phyloP scores from a whole-genome alignment of 2,113 vertebrate species.

The Acanthisitta chloris region DNA sequence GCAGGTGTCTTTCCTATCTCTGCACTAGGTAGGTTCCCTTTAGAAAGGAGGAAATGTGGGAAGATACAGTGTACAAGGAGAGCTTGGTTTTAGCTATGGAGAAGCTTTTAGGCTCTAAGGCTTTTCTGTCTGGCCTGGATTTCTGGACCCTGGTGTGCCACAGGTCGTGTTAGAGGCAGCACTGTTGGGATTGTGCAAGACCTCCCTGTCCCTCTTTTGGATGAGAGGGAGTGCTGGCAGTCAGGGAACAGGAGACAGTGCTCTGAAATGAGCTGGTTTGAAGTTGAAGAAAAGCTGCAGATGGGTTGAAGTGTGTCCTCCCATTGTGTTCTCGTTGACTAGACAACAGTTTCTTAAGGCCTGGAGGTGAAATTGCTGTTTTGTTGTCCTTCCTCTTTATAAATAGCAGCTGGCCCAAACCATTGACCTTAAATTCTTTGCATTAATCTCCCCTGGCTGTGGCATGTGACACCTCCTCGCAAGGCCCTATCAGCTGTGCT shows the following conservation, averaged over 20 bases:
- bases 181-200: not conserved
- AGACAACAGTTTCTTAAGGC: not conserved
- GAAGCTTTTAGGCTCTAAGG: not conserved
- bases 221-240: accelerated
- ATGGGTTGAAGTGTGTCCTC: not conserved
- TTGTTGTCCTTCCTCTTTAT: slow-evolving; percentile 48
- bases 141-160: not conserved
- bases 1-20: not conserved
- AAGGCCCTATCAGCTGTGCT: slow-evolving; percentile 55
- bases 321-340: not conserved
- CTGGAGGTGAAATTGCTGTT: not conserved
- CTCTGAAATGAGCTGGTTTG: not conserved
- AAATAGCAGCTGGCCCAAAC: slow-evolving; percentile 68
- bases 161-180: accelerated
- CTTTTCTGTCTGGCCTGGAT: not conserved
- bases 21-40: not conserved
- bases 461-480: slow-evolving; percentile 52
- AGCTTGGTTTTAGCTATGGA: not conserved
- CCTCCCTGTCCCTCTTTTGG: not conserved
- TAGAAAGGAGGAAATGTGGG: not conserved
- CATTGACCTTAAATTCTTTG: slow-evolving; percentile 70
- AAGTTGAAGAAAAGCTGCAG: not conserved
- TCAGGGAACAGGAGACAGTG: not conserved
- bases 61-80: not conserved
- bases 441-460: slow-evolving; percentile 21